Evolutionary conservation across 2,113 vertebrate species (phyloP).

Genomic region (Vicugna pacos): DNA sequence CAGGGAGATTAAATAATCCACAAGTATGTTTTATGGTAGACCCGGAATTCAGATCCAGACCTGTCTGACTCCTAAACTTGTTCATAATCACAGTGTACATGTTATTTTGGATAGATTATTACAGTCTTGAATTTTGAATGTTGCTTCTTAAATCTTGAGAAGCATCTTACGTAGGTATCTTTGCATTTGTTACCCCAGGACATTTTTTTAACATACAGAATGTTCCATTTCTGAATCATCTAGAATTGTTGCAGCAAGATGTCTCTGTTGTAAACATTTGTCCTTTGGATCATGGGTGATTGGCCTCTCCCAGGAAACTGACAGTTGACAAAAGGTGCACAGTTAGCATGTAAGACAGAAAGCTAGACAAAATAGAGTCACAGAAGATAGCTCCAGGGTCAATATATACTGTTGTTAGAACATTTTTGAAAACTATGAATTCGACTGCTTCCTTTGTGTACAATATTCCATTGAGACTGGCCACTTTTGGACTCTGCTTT

Average conservation of each 20-base stretch:
- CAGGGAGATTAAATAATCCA: background rate
- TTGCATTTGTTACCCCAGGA: background rate
- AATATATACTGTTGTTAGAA: background rate
- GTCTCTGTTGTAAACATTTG: background rate
- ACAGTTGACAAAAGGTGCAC: background rate
- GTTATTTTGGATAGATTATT: background rate
- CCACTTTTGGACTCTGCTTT: background rate
- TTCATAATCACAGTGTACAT: background rate
- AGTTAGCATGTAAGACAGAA: background rate
- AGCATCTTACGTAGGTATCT: background rate
- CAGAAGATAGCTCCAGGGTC: background rate
- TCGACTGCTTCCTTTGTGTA: background rate
- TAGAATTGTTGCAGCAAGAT: background rate
- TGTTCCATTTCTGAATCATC: background rate
- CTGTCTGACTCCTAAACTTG: background rate
- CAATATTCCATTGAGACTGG: background rate
- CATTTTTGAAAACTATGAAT: background rate
- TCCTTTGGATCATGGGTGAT: background rate
- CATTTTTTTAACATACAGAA: background rate
- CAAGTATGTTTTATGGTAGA: background rate
- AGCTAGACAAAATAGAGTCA: background rate
- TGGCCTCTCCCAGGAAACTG: background rate
- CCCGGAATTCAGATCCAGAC: background rate
- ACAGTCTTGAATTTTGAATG: background rate
- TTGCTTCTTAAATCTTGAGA: background rate